A percentile compares a stretch with the other conserved stretches of the same genome.
Conservation (phyloP, 2,888 invertebrate species). For the Sarcophaga subvicina region DNA sequence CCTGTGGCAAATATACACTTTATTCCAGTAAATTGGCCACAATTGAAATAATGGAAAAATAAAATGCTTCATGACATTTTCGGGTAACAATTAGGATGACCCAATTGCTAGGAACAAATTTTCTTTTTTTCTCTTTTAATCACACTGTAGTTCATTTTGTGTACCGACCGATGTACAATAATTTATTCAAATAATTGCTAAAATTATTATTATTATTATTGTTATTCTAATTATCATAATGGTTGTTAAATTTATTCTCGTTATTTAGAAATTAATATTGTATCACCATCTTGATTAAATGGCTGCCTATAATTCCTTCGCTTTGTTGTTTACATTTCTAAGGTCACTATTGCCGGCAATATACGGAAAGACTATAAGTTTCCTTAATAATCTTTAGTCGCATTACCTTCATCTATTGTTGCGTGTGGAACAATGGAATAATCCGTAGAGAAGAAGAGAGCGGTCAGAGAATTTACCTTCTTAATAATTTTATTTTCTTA, state of each 20-base stretch:
- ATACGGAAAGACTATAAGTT: constrained; percentile 41
- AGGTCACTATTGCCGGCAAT: no score
- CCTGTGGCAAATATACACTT: no score
- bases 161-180: not conserved
- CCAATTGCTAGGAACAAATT: no score
- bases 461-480: constrained; percentile 9
- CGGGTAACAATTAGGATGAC: no score
- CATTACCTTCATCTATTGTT: constrained; percentile 45
- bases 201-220: constrained; percentile 7
- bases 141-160: no score
- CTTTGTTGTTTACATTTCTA: no score
- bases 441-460: not conserved
- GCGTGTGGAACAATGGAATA: constrained; percentile 8
- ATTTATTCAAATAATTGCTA: constrained; percentile 52
- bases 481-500: constrained; percentile 9
- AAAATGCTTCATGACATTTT: no score
- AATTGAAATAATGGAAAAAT: no score
- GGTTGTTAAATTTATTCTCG: constrained; percentile 59
- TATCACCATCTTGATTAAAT: constrained; percentile 23
- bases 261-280: constrained; percentile 56
- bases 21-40: no score
- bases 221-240: constrained; percentile 24
- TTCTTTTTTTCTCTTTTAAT: no score
- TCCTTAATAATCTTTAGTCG: constrained; percentile 24
- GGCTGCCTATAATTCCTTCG: no score